Base-by-base conservation (phyloP, 1,140 invertebrate species). In the Adoxophyes honmai region DNA sequence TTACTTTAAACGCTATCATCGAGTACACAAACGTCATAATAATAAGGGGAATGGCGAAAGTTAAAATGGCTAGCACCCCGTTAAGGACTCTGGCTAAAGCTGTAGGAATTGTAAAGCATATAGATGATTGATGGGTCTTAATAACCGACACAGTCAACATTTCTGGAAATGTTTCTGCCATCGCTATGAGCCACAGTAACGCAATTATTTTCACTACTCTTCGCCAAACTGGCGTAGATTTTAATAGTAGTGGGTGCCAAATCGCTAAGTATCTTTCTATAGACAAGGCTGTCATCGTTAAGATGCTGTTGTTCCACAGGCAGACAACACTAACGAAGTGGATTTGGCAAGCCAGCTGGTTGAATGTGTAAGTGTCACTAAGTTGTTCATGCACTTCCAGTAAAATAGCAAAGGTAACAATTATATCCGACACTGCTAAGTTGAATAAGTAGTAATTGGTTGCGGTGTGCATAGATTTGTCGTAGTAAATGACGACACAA, bases 241-340 rank as follows among this genome's bases (percentile, higher is more conserved):
- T 44, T 18, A 44, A n/a, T 4, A 2, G 16, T 16, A 44, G 6
- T 1, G 39, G 39, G 13, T 44, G 16, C 5, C 16, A 44, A 10
- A 44, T 18, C 16, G 39, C 39, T n/a, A 44, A 4, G 4, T 10
- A 44, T 44, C 39, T 44, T 9, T 44, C 39, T 10, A 44, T 44
- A 10, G 39, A 18, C 6, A 44, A 44, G n/a, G 39, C 39, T 15
- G 39, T 44, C 39, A 44, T 44, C 9, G 39, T 44, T 44, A 44
- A 44, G n/a, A 44, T 21, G 10, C 39, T 44, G 5, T 21, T 18
- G 5, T 44, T 44, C 39, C 16, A 44, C n/a, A 44, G 4, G 16
- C 39, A n/a, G 2, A 44, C 1, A 18, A 9, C 10, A 8, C 9
- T 18, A 44, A 44, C 16, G n/a, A n/a, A 44, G 9, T 44, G 39